Evolutionary conservation across 2,888 invertebrate species (phyloP), one percentile per base, ranked within the genome.

Genomic region (Dynastes tityus): DNA sequence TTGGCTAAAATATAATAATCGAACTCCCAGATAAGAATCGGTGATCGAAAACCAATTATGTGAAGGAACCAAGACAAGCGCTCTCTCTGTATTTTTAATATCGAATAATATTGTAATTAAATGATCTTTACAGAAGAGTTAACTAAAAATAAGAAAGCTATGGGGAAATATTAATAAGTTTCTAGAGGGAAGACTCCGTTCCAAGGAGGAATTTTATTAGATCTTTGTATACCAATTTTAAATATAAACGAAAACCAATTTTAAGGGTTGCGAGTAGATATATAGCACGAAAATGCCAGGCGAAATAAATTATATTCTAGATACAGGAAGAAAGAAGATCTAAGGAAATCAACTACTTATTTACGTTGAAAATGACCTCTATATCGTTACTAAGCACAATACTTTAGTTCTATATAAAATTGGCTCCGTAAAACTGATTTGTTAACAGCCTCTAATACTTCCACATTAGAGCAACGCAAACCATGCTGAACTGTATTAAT

Each of bases 21-120:
- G 68, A 68, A 68, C 45, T 68, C 3, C 1, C 22, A 37, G 49
- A 49, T 49, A 68, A 68, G 11, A 45, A 68, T 68, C 16, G 49
- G 22, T 49, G 45, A 68, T 68, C 22, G 68, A 68, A 49, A 68
- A 49, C 68, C 49, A 68, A 68, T 68, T 68, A 68, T 68, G n/a
- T 51, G 27, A 51, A 51, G 68, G 22, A 49, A 5, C 27, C 16
- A 49, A 49, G 49, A 8, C 68, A 37, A 27, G 49, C 4, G 4
- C 49, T 27, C 45, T 27, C 37, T 68, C 51, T 68, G 29, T 68
- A 68, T 68, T 49, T 68, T 68, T 68, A 68, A 68, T 68, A 49
- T 49, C 49, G 49, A 45, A 68, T 68, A 68, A 68, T 68, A 68
- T 68, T 49, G 51, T 68, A 68, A 68, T 68, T 68, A 68, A 68